Conservation (phyloP, 2,113 vertebrate species). For the Syrmaticus mikado region DNA sequence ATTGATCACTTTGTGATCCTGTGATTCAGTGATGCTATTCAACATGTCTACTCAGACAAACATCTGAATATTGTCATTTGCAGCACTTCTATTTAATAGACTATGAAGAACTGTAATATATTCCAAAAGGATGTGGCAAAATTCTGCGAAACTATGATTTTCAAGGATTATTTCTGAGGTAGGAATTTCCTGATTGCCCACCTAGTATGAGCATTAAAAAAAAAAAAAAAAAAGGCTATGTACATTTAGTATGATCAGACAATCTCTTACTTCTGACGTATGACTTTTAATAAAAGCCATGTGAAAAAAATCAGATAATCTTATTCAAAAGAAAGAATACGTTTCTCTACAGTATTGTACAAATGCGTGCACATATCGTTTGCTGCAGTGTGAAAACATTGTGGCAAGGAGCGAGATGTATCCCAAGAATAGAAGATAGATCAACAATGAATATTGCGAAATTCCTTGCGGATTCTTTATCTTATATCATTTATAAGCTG, state of each 20-base stretch:
- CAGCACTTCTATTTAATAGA: background rate
- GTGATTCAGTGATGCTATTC: background rate
- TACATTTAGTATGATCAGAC: background rate
- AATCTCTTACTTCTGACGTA: background rate
- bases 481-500: slow-evolving; percentile 46
- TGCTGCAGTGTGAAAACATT: background rate
- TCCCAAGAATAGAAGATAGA: background rate
- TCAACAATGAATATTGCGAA: slow-evolving; percentile 1
- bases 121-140: background rate
- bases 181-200: background rate
- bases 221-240: background rate
- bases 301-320: background rate
- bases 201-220: background rate
- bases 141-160: background rate
- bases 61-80: background rate
- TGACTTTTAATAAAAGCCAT: background rate
- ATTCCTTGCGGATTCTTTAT: slow-evolving; percentile 24
- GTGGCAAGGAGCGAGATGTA: background rate
- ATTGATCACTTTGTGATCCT: background rate
- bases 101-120: background rate
- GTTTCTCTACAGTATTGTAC: background rate
- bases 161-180: background rate
- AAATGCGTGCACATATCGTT: background rate
- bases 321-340: background rate
- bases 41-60: background rate